Evolutionary conservation across 2,113 vertebrate species (phyloP).

Genomic region (Hymenochirus boettgeri): DNA sequence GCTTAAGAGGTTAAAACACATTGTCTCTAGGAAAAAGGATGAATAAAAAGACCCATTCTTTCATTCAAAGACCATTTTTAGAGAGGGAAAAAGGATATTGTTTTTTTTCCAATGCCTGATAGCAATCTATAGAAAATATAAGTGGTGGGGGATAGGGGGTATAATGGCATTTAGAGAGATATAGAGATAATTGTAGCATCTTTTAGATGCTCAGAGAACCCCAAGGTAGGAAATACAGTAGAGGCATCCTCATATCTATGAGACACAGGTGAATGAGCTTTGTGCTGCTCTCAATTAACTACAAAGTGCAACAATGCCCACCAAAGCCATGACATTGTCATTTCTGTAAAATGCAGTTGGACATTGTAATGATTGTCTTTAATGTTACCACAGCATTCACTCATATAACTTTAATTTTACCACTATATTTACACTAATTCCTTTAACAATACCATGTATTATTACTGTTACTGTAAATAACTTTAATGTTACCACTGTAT

Average conservation of each 20-base stretch:
- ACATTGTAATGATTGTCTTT: too few relatives aligned
- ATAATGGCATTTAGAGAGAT: conserved; percentile 23
- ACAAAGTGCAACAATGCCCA: conserved; percentile 8
- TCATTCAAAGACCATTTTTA: conserved; percentile 10
- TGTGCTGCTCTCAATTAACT: conserved; percentile 22
- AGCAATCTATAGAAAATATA: conserved; percentile 14
- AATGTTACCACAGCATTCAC: too few relatives aligned
- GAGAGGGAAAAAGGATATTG: conserved; percentile 20
- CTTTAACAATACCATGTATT: too few relatives aligned
- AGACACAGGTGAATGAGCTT: too few relatives aligned
- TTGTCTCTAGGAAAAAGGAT: conserved; percentile 17
- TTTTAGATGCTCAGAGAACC: background rate
- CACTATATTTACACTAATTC: too few relatives aligned
- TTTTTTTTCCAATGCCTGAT: conserved; percentile 1
- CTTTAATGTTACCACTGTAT: too few relatives aligned
- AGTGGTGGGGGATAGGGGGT: too few relatives aligned
- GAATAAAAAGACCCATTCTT: conserved; percentile 14
- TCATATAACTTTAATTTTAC: too few relatives aligned
- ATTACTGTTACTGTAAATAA: too few relatives aligned
- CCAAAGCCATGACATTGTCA: background rate
- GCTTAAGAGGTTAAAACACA: conserved; percentile 18
- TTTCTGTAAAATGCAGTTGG: too few relatives aligned
- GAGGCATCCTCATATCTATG: too few relatives aligned
- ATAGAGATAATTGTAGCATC: conserved; percentile 29
- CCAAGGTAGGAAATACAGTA: conserved; percentile 4